Base-by-base conservation (phyloP, 2,888 invertebrate species). In the Pandemis heparana region DNA sequence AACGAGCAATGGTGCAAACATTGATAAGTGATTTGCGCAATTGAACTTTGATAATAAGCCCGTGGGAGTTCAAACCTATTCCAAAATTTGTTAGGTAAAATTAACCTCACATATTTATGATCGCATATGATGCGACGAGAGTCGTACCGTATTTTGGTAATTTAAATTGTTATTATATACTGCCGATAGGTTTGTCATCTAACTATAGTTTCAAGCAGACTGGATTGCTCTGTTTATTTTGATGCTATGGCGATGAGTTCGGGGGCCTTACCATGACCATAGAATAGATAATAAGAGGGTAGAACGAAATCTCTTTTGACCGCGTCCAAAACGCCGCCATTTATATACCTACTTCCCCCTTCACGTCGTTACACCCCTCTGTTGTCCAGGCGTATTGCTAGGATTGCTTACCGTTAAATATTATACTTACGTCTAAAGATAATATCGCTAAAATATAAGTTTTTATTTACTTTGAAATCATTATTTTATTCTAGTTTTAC, bases 1-100 rank as follows among this genome's bases (percentile, higher is more conserved):
- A 70, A 38, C 65, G 63, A 69, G 68, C 64, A 70, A 41, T 74
- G 60, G 43, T 48, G 74, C 70, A 61, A 74, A 74, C 51, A 65
- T 43, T 46, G 51, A 65, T 61, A 64, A 41, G 68, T 48, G 62
- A 73, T 73, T 73, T 64, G 63, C 53, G 48, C 63, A 68, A 69
- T 69, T 61, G 41, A 59, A 64, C 39, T 68, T 41, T 60, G 63
- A 64, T 43, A 56, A 63, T 64, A 51, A 65, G 32, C 51, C 43
- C 46, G 63, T 46, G 46, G 63, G 56, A 23, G 56, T 23, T 56
- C 12, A 12, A 56, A 56, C 23, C 56, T 56, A 56, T 23, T 23
- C 56, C 23, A 23, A 56, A 56, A 56, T 56, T 56, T 53, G 53
- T 18, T 53, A 18, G 16, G 4, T 53, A 18, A 56, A 23, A n/a